Base-by-base conservation (phyloP, 1,140 invertebrate genomes). In the Telenomus remus region DNA sequence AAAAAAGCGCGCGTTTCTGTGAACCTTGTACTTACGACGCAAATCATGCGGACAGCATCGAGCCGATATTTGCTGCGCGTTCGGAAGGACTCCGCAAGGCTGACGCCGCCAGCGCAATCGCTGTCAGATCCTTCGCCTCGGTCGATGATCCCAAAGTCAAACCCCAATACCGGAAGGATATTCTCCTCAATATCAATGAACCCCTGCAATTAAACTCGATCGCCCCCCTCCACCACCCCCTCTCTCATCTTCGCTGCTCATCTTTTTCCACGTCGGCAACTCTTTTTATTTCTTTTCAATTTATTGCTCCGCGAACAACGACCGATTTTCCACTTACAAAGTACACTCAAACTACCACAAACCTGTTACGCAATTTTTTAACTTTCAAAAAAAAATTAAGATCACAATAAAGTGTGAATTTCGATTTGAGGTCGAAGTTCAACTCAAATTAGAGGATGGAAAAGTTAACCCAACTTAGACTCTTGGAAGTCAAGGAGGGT, bases 1-100 rank as follows among this genome's bases (percentile, higher is more conserved):
- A 73, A 78, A 78, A 47, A 39, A 39, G n/a, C 2, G 37, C 56
- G 9, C 48, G 39, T 49, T 46, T 14, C 57, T 65, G 65, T 73
- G 70, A 78, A 73, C 70, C 75, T 78, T 61, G 70, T 78, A 78
- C 69, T 78, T 78, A 78, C 65, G 70, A 73, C 70, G 76, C 76
- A 78, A 78, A 78, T 78, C 70, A 78, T 78, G 76, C 70, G 76
- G 65, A 77, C 69, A 77, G 64, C 48, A 37, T 14, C 48, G 44
- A 60, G 56, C 55, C 50, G 37, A 77, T 68, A 69, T 77, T 77
- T 35, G 66, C 46, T 12, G 14, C 12, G 48, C 61, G 47, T 78
- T 71, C 69, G 60, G 59, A 69, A 72, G 75, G 69, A 68, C 59
- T 69, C 39, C 19, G 59, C 72, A 64, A 76, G 72, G 64, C 64